Percentiles rank a stretch among this genome's conserved stretches.
phyloP scores from a whole-genome alignment of 2,797 vertebrate species.

The Artibeus lituratus region DNA sequence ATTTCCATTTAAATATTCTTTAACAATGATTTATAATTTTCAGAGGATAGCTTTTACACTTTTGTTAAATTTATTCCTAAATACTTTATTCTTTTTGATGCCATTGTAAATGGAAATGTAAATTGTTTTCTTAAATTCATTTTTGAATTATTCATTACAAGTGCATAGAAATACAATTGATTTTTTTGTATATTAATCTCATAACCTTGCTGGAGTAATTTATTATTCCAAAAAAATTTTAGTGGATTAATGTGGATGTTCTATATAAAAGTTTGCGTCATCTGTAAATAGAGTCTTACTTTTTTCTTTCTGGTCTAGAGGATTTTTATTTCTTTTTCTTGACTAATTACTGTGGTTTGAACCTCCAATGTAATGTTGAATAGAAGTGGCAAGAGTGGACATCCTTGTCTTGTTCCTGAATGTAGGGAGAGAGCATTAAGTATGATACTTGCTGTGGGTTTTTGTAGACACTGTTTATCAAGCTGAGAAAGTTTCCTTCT shows the following conservation, averaged over 20 bases:
- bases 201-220: conserved; percentile 14
- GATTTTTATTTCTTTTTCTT: conserved; percentile 6
- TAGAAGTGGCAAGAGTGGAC: neutral
- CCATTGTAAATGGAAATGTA: neutral
- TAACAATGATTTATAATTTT: neutral
- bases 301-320: neutral
- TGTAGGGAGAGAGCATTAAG: neutral
- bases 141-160: conserved; percentile 13
- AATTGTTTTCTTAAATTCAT: neutral
- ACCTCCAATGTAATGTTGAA: neutral
- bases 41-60: neutral
- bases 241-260: neutral
- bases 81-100: conserved; percentile 12
- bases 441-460: neutral
- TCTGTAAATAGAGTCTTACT: neutral
- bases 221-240: conserved; percentile 11
- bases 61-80: neutral
- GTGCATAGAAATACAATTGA: neutral
- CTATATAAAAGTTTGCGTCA: neutral
- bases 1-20: neutral
- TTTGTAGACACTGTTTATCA: neutral
- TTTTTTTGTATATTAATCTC: conserved; percentile 12
- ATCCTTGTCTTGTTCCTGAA: conserved; percentile 7
- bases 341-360: neutral
- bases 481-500: neutral